Evolutionary conservation across 2,797 vertebrate genomes (phyloP).

Genomic region (Sebastiscus tertius): DNA sequence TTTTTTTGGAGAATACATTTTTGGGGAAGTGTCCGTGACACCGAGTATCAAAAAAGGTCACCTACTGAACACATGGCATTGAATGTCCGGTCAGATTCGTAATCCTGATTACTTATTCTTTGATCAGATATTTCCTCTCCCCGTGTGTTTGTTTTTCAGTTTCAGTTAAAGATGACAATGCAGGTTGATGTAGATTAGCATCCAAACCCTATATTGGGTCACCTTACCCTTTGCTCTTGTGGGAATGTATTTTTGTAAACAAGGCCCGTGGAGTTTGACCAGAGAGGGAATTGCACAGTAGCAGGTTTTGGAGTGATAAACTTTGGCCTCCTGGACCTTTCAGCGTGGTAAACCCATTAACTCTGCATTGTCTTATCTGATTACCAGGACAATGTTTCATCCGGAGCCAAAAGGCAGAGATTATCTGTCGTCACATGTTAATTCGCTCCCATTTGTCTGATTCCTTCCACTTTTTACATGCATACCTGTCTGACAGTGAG

Average conservation of each 20-base stretch:
- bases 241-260: slow-evolving; percentile 40
- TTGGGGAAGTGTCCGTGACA: neutral
- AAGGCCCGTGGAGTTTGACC: slow-evolving; percentile 49
- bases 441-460: slow-evolving; percentile 9
- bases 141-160: slow-evolving; percentile 2
- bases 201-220: neutral
- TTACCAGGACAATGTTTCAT: neutral
- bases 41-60: neutral
- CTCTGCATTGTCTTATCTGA: slow-evolving; percentile 26
- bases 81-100: neutral
- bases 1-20: neutral
- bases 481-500: slow-evolving; percentile 6
- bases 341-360: neutral
- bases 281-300: slow-evolving; percentile 33
- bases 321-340: slow-evolving; percentile 35
- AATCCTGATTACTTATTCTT: neutral
- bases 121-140: neutral
- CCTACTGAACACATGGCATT: neutral
- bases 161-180: neutral
- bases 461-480: neutral
- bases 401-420: neutral
- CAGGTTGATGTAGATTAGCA: slow-evolving; percentile 22
- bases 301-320: slow-evolving; percentile 50
- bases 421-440: slow-evolving; percentile 18
- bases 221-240: slow-evolving; percentile 16